Conservation (phyloP, 2,113 vertebrate species). For the Chaenogobius annularis region DNA sequence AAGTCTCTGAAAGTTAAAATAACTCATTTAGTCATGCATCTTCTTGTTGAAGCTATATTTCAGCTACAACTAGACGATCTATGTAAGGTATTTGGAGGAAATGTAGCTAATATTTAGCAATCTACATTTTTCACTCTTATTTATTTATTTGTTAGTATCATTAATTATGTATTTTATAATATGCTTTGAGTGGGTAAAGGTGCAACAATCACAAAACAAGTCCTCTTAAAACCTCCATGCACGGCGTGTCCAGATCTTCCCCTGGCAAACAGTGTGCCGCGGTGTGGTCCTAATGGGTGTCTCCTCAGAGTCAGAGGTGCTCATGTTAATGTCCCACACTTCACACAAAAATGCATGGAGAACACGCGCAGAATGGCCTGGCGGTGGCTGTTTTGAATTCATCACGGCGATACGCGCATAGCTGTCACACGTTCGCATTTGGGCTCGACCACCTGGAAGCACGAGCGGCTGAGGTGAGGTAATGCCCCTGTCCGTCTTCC, state of each 20-base stretch:
- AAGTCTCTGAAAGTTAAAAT: too few relatives aligned
- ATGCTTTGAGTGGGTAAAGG: too few relatives aligned
- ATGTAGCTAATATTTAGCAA: too few relatives aligned
- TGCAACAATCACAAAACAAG: too few relatives aligned
- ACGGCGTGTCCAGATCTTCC: not conserved
- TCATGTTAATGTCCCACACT: slow-evolving; percentile 39
- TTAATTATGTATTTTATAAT: too few relatives aligned
- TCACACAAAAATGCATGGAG: slow-evolving; percentile 59
- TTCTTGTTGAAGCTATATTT: too few relatives aligned
- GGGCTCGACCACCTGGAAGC: not conserved
- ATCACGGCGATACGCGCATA: slow-evolving; percentile 27
- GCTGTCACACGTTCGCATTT: slow-evolving; percentile 28
- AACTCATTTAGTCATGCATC: too few relatives aligned
- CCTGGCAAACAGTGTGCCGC: not conserved
- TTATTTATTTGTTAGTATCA: too few relatives aligned
- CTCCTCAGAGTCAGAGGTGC: slow-evolving; percentile 47
- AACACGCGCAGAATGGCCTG: slow-evolving; percentile 29
- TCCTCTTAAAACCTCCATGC: not conserved
- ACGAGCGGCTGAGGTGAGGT: slow-evolving; percentile 30
- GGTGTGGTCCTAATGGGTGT: slow-evolving; percentile 40
- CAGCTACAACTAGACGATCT: too few relatives aligned
- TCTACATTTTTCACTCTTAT: too few relatives aligned
- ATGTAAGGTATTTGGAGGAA: too few relatives aligned
- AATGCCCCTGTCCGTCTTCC: slow-evolving; percentile 28
- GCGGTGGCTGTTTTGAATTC: slow-evolving; percentile 44